Percentiles rank a stretch among this genome's conserved stretches.
These are phyloP conservation scores for Atethmia centrago DNA, from an alignment of 2,888 invertebrate genomes.

Conservation along the genomic window DNA sequence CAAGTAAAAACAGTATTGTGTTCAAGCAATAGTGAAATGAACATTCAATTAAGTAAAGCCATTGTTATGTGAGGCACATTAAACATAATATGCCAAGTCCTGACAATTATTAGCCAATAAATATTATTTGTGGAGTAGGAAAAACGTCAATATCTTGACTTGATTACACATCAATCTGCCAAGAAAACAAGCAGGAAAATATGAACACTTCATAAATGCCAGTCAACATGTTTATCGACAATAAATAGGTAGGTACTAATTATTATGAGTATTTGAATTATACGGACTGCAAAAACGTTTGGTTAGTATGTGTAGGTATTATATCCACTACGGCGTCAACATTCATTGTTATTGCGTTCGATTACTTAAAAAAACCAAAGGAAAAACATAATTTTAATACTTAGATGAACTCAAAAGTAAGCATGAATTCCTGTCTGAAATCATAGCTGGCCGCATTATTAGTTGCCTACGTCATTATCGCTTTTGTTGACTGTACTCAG, in stretches of 20 bases:
- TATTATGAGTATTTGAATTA: too few relatives aligned
- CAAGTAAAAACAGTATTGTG: background rate
- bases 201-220: slow-evolving; percentile 11
- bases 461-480: background rate
- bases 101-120: background rate
- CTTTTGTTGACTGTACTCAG: slow-evolving; percentile 8
- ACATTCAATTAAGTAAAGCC: background rate
- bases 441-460: too few relatives aligned
- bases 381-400: background rate
- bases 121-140: background rate
- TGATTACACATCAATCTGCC: slow-evolving; percentile 1
- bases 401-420: background rate
- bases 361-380: background rate
- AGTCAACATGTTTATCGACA: background rate
- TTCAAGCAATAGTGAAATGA: background rate
- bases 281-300: background rate
- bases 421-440: background rate
- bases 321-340: background rate
- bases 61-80: background rate
- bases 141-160: background rate
- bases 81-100: background rate
- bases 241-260: background rate
- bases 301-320: background rate
- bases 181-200: slow-evolving; percentile 15
- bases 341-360: background rate